Percentiles rank a stretch among this genome's conserved stretches.
Evolutionary conservation across 1,140 invertebrate species (phyloP).

Genomic region (Hylaeus anthracinus): DNA sequence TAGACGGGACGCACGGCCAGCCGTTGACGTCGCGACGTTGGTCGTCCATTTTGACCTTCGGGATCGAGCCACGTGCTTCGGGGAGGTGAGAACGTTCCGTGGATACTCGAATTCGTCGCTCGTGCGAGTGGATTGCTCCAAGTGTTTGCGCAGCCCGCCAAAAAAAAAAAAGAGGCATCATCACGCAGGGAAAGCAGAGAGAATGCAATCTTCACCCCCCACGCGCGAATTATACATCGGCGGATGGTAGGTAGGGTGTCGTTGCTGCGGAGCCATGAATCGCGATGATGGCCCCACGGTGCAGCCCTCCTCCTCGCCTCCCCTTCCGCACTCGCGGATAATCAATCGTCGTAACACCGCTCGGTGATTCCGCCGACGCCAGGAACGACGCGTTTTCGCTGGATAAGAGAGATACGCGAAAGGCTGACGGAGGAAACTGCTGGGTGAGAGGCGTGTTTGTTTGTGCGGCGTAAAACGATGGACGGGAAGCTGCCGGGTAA

Average conservation of each 20-base stretch:
- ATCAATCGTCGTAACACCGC: conserved; percentile 81
- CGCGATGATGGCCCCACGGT: conserved; percentile 73
- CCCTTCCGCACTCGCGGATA: conserved; percentile 74
- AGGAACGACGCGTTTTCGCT: conserved; percentile 59
- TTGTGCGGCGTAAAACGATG: background rate
- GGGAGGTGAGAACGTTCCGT: background rate
- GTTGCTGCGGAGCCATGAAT: conserved; percentile 73
- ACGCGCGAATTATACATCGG: conserved; percentile 61
- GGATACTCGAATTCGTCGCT: background rate
- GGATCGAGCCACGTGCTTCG: conserved; percentile 12
- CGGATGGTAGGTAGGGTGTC: conserved; percentile 64
- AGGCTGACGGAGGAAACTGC: background rate
- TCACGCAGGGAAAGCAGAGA: conserved; percentile 43
- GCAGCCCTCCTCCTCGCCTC: conserved; percentile 57
- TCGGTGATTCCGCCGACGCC: conserved; percentile 73
- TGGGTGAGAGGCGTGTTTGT: background rate
- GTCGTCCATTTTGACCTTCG: conserved; percentile 39
- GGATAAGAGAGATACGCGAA: conserved; percentile 45
- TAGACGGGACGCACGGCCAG: background rate
- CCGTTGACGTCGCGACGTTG: background rate
- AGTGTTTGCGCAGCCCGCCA: conserved; percentile 68
- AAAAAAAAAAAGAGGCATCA: conserved; percentile 69
- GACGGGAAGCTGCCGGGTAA: background rate
- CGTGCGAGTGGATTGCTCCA: too few species aligned
- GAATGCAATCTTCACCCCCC: conserved; percentile 62